Conservation (phyloP, 2,888 invertebrate species). For the Aspidiotus rigidus region DNA sequence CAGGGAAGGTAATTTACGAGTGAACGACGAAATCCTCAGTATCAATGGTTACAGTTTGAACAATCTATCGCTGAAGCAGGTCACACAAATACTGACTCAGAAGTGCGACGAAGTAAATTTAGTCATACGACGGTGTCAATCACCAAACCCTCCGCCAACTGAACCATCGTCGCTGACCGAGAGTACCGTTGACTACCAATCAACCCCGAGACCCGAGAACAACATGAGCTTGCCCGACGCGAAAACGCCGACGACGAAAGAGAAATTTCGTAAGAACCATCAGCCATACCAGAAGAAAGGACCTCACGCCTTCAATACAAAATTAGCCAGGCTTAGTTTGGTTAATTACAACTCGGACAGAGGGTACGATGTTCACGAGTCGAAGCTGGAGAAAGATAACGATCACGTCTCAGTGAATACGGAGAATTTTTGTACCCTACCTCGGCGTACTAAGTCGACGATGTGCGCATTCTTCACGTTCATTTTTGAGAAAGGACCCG, state of each 20-base stretch:
- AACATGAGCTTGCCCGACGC: not conserved
- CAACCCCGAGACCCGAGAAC: slow-evolving; percentile 37
- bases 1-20: slow-evolving; percentile 56
- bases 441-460: slow-evolving; percentile 58
- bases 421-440: slow-evolving; percentile 60
- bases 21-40: slow-evolving; percentile 63
- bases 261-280: slow-evolving; percentile 42
- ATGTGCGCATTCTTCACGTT: slow-evolving; percentile 63
- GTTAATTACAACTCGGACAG: slow-evolving; percentile 30
- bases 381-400: slow-evolving; percentile 12
- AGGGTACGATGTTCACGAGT: slow-evolving; percentile 26
- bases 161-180: slow-evolving; percentile 48
- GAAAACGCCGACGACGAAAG: slow-evolving; percentile 6
- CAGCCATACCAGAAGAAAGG: slow-evolving; percentile 11
- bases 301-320: slow-evolving; percentile 1
- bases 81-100: slow-evolving; percentile 46
- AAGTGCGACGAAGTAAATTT: slow-evolving; percentile 57
- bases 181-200: slow-evolving; percentile 56
- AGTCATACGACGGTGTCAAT: slow-evolving; percentile 45
- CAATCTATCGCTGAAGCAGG: slow-evolving; percentile 55
- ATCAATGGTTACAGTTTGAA: slow-evolving; percentile 61
- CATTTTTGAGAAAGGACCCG: slow-evolving; percentile 67
- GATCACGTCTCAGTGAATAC: slow-evolving; percentile 29
- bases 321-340: slow-evolving; percentile 23
- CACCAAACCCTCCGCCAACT: slow-evolving; percentile 42